Evolutionary conservation across 2,888 invertebrate genomes (phyloP).

Genomic region (Sarcophaga rosellei): DNA sequence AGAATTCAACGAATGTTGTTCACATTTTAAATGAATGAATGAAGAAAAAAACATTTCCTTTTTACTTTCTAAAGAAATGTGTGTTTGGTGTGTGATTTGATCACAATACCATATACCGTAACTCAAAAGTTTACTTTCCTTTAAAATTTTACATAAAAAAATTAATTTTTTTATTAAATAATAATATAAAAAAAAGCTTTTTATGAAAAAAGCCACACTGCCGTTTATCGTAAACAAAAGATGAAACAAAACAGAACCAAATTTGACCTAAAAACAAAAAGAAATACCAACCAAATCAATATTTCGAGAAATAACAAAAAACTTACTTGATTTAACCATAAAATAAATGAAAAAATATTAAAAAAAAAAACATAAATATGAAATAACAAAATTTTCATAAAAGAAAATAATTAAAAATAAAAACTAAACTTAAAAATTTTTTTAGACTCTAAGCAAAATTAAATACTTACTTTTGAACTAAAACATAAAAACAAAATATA

Average conservation of each 20-base stretch:
- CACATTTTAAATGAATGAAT: background rate
- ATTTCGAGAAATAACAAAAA: slow-evolving; percentile 21
- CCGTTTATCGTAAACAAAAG: slow-evolving; percentile 50
- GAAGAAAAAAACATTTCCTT: background rate
- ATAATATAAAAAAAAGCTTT: slow-evolving; percentile 18
- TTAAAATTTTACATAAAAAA: background rate
- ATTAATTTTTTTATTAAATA: background rate
- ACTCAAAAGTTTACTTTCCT: background rate
- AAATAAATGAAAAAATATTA: slow-evolving; percentile 19
- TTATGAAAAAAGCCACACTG: slow-evolving; percentile 46
- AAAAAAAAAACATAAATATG: slow-evolving; percentile 58
- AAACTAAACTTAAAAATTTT: slow-evolving; percentile 50
- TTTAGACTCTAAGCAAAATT: slow-evolving; percentile 66
- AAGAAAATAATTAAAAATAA: slow-evolving; percentile 45
- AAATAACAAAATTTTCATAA: background rate
- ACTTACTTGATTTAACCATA: slow-evolving; percentile 46
- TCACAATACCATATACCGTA: background rate
- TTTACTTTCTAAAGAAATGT: background rate
- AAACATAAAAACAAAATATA: slow-evolving; percentile 29
- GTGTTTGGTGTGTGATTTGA: background rate
- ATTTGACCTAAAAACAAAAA: slow-evolving; percentile 54
- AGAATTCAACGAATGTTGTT: background rate
- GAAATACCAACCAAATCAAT: slow-evolving; percentile 15
- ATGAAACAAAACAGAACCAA: slow-evolving; percentile 47
- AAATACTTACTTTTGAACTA: slow-evolving; percentile 35